Base-by-base conservation (phyloP, 53 echinoderm and acorn worm genomes). In the Astropecten irregularis region DNA sequence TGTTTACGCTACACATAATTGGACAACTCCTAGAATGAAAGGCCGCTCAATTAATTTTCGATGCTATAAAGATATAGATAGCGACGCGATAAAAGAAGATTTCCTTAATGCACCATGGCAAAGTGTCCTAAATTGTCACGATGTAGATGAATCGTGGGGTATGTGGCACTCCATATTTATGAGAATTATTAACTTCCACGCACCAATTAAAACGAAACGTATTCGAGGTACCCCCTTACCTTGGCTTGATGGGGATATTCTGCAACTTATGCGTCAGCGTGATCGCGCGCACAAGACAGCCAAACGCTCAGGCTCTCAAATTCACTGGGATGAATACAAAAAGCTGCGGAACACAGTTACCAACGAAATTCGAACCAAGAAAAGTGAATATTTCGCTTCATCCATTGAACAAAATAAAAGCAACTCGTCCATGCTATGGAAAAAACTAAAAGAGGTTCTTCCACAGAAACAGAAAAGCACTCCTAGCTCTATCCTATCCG, bases 391-490 rank as follows among this genome's bases (percentile, higher is more conserved):
- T 22, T 82, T 46, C 46, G 22, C 32, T 19, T 67, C 82, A 46
- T 66, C 51, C 44, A 82, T 82, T 36, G 83, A 82, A 65, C 18
- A 20, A 37, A 82, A 82, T 35, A 82, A 66, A 82, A 30, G 82
- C 21, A 54, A 67, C 32, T 66, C 82, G 4, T 49, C 51, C 15
- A 42, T 68, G 65, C 65, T 82, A 35, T 33, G 52, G 46, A 65
- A 82, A 39, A 65, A 66, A 29, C 19, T 67, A 50, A 66, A 49
- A 40, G 36, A 31, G 33, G 55, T 34, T 34, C 62, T 42, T 40
- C 62, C 79, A 3, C 33, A 51, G 26, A 50, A 73, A 51, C 51
- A 30, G 25, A 73, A 73, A 73, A 33, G 2, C 26, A 6, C 29
- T 30, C 73, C 73, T 51, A 73, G 29, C 15, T 73, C 26, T 3